phyloP scores from a whole-genome alignment of 2,888 invertebrate species.

The Ichneumoninae sp. region DNA sequence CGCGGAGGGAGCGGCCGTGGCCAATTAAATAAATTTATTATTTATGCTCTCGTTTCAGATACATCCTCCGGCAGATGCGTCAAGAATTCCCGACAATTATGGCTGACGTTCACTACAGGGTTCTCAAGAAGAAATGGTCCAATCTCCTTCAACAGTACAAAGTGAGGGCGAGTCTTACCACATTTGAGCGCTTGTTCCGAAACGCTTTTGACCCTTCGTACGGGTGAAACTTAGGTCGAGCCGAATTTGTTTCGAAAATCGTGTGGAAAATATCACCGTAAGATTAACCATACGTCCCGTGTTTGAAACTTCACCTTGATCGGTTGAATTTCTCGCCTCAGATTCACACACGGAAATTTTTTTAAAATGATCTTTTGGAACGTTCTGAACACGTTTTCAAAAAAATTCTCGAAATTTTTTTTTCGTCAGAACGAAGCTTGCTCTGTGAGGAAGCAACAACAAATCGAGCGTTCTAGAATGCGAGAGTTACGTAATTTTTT shows the following conservation, averaged over 20 bases:
- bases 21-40: not conserved
- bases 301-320: too few relatives aligned
- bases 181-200: not conserved
- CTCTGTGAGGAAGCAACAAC: too few relatives aligned
- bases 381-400: too few relatives aligned
- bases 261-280: not conserved
- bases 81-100: constrained; percentile 78
- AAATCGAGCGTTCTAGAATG: too few relatives aligned
- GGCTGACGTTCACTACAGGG: constrained; percentile 79
- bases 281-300: not conserved
- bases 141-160: constrained; percentile 80
- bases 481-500: too few relatives aligned
- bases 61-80: constrained; percentile 78
- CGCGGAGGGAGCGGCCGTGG: not conserved
- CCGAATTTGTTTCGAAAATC: not conserved
- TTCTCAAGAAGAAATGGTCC: constrained; percentile 80
- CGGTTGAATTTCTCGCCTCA: too few relatives aligned
- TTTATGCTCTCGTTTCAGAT: constrained; percentile 65
- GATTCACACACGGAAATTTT: too few relatives aligned
- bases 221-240: not conserved
- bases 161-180: constrained; percentile 67
- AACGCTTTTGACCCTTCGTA: not conserved
- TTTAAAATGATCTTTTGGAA: too few relatives aligned
- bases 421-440: too few relatives aligned
- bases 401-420: too few relatives aligned